Evolutionary conservation across 2,888 invertebrate genomes (phyloP).

Genomic region (Ptilodon capucinus): DNA sequence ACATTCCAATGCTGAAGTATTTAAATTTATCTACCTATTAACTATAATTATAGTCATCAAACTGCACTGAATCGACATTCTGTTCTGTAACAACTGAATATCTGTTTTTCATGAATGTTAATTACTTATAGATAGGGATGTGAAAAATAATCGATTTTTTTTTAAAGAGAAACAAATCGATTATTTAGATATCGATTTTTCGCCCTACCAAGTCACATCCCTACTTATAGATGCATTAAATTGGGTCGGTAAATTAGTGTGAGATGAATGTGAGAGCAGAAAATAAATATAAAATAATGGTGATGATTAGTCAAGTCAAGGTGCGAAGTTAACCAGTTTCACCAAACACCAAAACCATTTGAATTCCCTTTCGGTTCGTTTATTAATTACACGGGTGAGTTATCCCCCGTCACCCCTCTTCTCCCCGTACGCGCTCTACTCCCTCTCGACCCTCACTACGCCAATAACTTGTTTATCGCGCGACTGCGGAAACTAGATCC

Average conservation of each 20-base stretch:
- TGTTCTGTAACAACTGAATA: constrained; percentile 6
- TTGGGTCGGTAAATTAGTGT: constrained; percentile 13
- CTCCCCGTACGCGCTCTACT: constrained; percentile 21
- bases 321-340: constrained; percentile 43
- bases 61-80: constrained; percentile 6
- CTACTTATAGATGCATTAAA: no score
- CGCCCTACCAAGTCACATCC: no score
- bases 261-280: neutral
- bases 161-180: no score
- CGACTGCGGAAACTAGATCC: constrained; percentile 71
- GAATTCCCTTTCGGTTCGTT: constrained; percentile 62
- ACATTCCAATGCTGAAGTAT: neutral
- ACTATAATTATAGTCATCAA: constrained; percentile 15
- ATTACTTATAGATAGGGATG: constrained; percentile 16
- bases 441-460: constrained; percentile 48
- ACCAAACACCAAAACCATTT: constrained; percentile 63
- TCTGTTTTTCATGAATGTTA: constrained; percentile 15
- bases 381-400: constrained; percentile 71
- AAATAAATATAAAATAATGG: no score
- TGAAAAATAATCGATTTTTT: no score
- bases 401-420: constrained; percentile 29
- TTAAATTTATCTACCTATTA: constrained; percentile 10
- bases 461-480: constrained; percentile 75
- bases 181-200: no score
- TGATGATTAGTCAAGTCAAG: constrained; percentile 19